Percentiles rank a stretch among this genome's conserved stretches.
Evolutionary conservation across 2,113 vertebrate species (phyloP).

Genomic region (Scartelaos histophorus): DNA sequence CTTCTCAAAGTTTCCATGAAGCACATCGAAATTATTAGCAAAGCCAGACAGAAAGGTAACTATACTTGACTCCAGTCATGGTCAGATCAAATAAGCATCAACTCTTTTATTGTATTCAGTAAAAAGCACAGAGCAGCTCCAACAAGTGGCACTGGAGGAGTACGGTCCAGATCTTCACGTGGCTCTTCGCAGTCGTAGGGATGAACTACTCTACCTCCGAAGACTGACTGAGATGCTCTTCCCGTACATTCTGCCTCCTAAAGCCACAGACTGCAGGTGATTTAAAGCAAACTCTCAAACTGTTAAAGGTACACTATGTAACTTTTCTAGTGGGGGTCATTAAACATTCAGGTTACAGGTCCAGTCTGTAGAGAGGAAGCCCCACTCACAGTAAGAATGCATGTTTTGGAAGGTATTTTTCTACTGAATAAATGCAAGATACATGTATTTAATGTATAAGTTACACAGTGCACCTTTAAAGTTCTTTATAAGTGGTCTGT

Average conservation of each 20-base stretch:
- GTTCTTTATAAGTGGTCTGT: not conserved
- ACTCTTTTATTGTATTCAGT: conserved; percentile 70
- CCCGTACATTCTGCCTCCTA: conserved; percentile 92
- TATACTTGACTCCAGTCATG: not conserved
- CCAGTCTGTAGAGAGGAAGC: no score
- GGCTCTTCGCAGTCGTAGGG: conserved; percentile 91
- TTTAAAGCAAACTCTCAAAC: not conserved
- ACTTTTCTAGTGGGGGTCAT: no score
- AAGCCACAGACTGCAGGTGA: conserved; percentile 94
- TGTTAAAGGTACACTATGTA: no score
- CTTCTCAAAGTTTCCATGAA: conserved; percentile 96
- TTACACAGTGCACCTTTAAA: no score
- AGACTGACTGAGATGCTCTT: conserved; percentile 95
- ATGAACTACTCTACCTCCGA: conserved; percentile 94
- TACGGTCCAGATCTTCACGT: conserved; percentile 94
- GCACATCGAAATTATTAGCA: conserved; percentile 94
- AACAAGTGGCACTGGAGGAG: conserved; percentile 93
- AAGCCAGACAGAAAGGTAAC: conserved; percentile 93
- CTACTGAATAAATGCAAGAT: no score
- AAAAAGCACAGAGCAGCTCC: conserved; percentile 87
- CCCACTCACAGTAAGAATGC: no score
- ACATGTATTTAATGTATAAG: no score
- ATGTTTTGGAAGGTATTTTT: no score
- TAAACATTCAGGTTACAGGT: no score
- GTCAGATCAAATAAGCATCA: not conserved